A percentile compares a stretch with the other conserved stretches of the same genome.
Conservation (phyloP, 2,888 invertebrate genomes). For the Trachelus iudaicus region DNA sequence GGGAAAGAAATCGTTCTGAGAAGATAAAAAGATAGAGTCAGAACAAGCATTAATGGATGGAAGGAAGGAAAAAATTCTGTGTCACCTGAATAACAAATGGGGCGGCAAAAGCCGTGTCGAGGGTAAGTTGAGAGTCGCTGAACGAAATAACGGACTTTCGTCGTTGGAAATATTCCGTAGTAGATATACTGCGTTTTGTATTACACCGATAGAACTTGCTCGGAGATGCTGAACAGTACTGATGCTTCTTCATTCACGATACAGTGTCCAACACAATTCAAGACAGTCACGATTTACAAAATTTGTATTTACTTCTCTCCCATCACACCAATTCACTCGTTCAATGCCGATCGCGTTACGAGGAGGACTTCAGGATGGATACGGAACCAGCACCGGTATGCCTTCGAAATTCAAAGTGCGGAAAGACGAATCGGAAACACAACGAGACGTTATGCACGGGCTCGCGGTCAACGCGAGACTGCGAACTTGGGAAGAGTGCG, state of each 20-base stretch:
- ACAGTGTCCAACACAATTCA: not conserved
- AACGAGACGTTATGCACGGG: not conserved
- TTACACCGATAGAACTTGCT: not conserved
- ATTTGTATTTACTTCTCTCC: not conserved
- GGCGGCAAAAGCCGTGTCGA: not conserved
- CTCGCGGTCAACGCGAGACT: not conserved
- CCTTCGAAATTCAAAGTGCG: not conserved
- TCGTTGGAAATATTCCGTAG: not conserved
- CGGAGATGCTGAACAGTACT: not conserved
- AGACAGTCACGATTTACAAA: not conserved
- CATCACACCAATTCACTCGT: not conserved
- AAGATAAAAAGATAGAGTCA: not conserved
- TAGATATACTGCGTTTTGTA: not conserved
- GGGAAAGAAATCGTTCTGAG: not conserved
- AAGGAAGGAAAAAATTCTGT: not conserved
- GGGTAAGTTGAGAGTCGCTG: not conserved
- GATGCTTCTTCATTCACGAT: not conserved
- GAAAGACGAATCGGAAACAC: not conserved
- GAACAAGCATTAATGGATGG: not conserved
- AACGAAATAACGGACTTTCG: not conserved
- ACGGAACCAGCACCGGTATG: not conserved
- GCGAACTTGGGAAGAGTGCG: constrained; percentile 1
- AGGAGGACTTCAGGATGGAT: not conserved
- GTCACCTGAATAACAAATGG: constrained; percentile 3
- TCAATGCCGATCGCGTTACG: not conserved